Conservation (phyloP, 2,888 invertebrate species). For the Odontomyia ornata region DNA sequence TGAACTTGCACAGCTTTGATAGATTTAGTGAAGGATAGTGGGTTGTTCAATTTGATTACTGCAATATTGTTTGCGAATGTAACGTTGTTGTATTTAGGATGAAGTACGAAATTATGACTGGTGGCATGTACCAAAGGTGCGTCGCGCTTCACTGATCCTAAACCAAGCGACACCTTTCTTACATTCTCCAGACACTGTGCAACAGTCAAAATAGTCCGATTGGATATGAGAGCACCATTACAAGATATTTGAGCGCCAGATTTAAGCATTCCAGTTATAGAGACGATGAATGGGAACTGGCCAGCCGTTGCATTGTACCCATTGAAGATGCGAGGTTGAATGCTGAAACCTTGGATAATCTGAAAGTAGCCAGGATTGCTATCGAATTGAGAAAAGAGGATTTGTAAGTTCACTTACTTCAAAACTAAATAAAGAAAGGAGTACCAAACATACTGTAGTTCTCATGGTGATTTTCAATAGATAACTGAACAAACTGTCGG, state of each 20-base stretch:
- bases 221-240: slow-evolving; percentile 37
- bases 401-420: not conserved
- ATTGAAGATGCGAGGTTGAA: slow-evolving; percentile 43
- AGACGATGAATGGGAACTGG: slow-evolving; percentile 40
- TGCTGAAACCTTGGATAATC: not conserved
- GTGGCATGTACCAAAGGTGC: slow-evolving; percentile 12
- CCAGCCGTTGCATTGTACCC: slow-evolving; percentile 32
- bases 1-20: slow-evolving; percentile 23
- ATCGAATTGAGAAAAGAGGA: not conserved
- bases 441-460: not conserved
- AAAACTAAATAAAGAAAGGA: not conserved
- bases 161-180: not conserved
- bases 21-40: slow-evolving; percentile 16
- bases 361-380: no score
- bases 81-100: slow-evolving; percentile 24
- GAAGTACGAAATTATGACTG: not conserved
- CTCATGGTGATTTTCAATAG: not conserved
- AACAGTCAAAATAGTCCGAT: slow-evolving; percentile 21
- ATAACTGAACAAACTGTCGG: not conserved
- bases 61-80: slow-evolving; percentile 40
- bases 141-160: slow-evolving; percentile 35
- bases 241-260: slow-evolving; percentile 13
- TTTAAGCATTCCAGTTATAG: not conserved
- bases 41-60: slow-evolving; percentile 8
- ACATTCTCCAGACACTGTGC: slow-evolving; percentile 42